Evolutionary conservation across 2,113 vertebrate species (phyloP), one percentile per base, ranked within the genome.

Genomic region (Garra rufa): DNA sequence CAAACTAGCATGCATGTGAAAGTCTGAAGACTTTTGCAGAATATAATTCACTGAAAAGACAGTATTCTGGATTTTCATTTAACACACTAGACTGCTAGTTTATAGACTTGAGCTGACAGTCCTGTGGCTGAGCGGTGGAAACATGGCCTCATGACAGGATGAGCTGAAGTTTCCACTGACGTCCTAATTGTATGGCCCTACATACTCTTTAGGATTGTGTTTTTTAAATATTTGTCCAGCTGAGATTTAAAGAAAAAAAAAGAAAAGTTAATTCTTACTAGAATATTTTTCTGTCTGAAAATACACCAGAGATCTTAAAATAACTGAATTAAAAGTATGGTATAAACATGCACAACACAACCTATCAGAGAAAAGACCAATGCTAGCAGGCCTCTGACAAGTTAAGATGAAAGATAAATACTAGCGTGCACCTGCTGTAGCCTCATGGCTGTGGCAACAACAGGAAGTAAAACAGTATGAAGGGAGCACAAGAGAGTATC

Each of bases 131-230:
- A 57, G 21, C 1, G 34, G 41, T 63, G 69, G 55, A 65, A 63
- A 74, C 84, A 83, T 75, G 34, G 52, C 48, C 44, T 61, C 24
- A 13, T 17, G 67, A 74, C 41, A 50, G 14, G 26, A 57, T 59
- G 38, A 74, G 69, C 10, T 24, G 15, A 43, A 19, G 28, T 79
- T 63, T 81, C 77, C 57, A 76, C 34, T 28, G 55, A 65, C 19
- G 6, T 10, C 30, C 43, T 14, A 30, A 50, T 50, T 69, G 15
- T 55, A 26, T 67, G 80, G 41, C 30, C 19, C 1, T 52, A 52
- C 50, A 55, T 55, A n/a, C 52, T 55, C 21, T 26, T n/a, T 79
- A 26, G 7, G 15, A 28, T 70, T n/a, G 30, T 15, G 30, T 17
- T 71, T 48, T 24, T 38, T 63, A 2, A 0, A 50, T 30, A 34